phyloP scores from a whole-genome alignment of 2,797 vertebrate genomes.

The Chromis chromis region DNA sequence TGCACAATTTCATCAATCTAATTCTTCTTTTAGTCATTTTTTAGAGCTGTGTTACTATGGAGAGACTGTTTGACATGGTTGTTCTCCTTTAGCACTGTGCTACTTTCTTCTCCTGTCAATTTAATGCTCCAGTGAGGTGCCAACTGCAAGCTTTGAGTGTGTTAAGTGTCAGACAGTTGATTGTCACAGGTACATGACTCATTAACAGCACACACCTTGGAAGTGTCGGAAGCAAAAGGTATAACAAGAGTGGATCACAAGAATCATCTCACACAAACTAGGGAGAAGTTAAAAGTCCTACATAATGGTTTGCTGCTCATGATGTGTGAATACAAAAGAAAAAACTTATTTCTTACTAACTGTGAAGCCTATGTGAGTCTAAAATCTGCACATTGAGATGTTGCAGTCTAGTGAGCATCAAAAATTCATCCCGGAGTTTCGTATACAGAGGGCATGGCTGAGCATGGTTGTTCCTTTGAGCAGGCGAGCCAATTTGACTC shows the following conservation, averaged over 20 bases:
- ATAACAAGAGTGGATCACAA: background rate
- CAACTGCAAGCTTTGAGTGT: constrained; percentile 2
- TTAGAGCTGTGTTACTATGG: constrained; percentile 35
- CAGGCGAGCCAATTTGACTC: constrained; percentile 35
- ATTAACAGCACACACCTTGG: background rate
- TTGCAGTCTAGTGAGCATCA: constrained; percentile 39
- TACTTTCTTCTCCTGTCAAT: background rate
- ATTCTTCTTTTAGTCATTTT: background rate
- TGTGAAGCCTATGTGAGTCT: background rate
- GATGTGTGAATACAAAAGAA: background rate
- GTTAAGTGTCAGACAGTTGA: constrained; percentile 28
- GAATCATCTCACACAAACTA: background rate
- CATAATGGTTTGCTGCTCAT: too few relatives aligned
- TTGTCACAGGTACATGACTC: constrained; percentile 30
- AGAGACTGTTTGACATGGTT: constrained; percentile 12
- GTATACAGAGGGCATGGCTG: constrained; percentile 21
- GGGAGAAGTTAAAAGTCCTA: background rate
- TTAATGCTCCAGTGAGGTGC: background rate
- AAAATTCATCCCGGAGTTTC: constrained; percentile 47
- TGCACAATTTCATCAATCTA: background rate
- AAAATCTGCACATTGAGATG: constrained; percentile 39
- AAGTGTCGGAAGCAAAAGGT: constrained; percentile 1
- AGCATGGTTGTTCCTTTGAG: constrained; percentile 45
- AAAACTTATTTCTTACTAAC: background rate
- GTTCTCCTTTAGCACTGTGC: background rate